Percentiles rank a stretch among this genome's conserved stretches.
Evolutionary conservation across 2,797 vertebrate genomes (phyloP).

Genomic region (Gobio occitaniae): DNA sequence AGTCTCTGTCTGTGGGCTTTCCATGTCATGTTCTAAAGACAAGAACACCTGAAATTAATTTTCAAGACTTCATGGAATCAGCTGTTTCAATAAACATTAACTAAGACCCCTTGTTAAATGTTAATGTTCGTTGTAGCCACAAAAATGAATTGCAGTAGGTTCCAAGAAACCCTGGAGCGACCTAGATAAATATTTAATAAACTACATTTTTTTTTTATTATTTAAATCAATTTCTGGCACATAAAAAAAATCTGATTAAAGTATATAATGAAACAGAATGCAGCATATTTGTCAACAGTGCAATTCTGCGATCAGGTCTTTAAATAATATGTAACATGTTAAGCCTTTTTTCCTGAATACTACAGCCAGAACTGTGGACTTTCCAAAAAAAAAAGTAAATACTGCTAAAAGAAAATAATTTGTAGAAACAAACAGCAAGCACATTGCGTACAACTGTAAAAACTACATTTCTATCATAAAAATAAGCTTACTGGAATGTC

Average conservation of each 20-base stretch:
- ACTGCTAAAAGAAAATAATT: neutral
- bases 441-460: neutral
- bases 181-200: neutral
- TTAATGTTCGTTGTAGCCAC: neutral
- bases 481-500: slow-evolving; percentile 56
- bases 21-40: neutral
- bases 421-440: neutral
- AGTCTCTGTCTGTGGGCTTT: neutral
- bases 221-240: neutral
- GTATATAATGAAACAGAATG: neutral
- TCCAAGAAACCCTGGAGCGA: neutral
- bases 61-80: neutral
- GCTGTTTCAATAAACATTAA: neutral
- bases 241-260: neutral
- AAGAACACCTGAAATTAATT: neutral
- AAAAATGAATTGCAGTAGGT: neutral
- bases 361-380: neutral
- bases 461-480: slow-evolving; percentile 9
- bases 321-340: neutral
- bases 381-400: neutral
- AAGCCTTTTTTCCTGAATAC: neutral
- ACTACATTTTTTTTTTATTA: too few species aligned
- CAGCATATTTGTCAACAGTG: slow-evolving; percentile 10
- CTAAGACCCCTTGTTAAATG: neutral
- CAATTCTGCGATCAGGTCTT: slow-evolving; percentile 4